phyloP scores from a whole-genome alignment of 64 coral and sea anemone genomes.

The Dendronephthya gigantea region DNA sequence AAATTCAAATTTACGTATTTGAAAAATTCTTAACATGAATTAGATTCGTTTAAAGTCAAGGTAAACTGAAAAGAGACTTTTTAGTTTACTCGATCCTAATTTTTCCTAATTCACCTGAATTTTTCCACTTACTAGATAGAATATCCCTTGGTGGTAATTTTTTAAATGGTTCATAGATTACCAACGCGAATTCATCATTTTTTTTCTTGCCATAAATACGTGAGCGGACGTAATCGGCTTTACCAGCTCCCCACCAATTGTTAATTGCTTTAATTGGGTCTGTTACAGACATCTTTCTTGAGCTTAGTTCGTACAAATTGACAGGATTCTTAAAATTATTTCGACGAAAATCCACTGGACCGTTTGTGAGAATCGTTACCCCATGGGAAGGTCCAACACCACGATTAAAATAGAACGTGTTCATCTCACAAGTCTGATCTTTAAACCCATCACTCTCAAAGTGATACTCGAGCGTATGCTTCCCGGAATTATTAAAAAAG shows the following conservation, averaged over 20 bases:
- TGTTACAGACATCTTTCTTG: slow-evolving; percentile 9
- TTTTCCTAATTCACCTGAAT: neutral
- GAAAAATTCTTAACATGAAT: neutral
- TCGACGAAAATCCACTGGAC: slow-evolving; percentile 42
- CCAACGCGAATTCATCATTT: neutral
- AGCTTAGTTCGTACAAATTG: slow-evolving; percentile 55
- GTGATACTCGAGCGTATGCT: slow-evolving; percentile 28
- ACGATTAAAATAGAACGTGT: slow-evolving; percentile 40
- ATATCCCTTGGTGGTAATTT: slow-evolving; percentile 42
- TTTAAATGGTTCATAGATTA: slow-evolving; percentile 22
- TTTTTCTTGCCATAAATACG: slow-evolving; percentile 18
- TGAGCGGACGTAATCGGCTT: neutral
- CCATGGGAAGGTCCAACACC: slow-evolving; percentile 34
- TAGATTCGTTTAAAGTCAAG: neutral
- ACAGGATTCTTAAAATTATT: slow-evolving; percentile 57
- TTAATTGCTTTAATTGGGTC: slow-evolving; percentile 16
- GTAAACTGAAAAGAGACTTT: no score
- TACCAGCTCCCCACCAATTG: slow-evolving; percentile 47
- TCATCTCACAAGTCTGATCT: slow-evolving; percentile 33
- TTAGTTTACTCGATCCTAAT: neutral
- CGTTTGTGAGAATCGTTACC: slow-evolving; percentile 40
- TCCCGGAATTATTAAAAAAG: slow-evolving; percentile 60
- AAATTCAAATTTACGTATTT: neutral
- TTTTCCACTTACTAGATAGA: slow-evolving; percentile 41
- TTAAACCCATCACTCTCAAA: neutral